Percentiles rank a stretch among this genome's conserved stretches.
Evolutionary conservation across 2,797 vertebrate species (phyloP).

Genomic region (Artibeus lituratus): DNA sequence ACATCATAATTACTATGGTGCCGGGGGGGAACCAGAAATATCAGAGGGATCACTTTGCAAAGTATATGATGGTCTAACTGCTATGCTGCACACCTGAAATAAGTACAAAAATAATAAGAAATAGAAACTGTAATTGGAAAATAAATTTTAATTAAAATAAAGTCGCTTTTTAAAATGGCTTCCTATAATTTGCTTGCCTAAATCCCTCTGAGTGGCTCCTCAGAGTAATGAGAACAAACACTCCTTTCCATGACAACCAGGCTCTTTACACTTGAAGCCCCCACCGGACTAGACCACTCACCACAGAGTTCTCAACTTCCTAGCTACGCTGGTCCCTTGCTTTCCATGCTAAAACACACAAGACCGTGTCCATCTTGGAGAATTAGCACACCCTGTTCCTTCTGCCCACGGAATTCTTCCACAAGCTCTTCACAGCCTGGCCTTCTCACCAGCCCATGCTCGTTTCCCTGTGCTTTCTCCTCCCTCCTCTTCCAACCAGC

Average conservation of each 20-base stretch:
- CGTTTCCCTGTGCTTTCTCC: neutral
- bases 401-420: neutral
- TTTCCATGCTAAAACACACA: neutral
- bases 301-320: neutral
- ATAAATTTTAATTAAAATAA: neutral
- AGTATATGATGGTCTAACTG: neutral
- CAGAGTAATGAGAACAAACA: neutral
- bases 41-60: neutral
- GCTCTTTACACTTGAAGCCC: accelerated
- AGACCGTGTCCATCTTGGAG: neutral
- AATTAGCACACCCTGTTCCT: neutral
- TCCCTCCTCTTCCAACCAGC: neutral
- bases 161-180: neutral
- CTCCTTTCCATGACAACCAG: neutral
- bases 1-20: neutral
- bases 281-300: accelerated
- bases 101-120: neutral
- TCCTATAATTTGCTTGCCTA: neutral
- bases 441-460: neutral
- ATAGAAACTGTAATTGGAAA: neutral
- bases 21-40: neutral
- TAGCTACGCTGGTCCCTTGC: neutral
- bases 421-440: neutral
- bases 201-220: neutral
- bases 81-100: neutral